Evolutionary conservation across 2,888 invertebrate genomes (phyloP).

Genomic region (Steinernema scapterisci): DNA sequence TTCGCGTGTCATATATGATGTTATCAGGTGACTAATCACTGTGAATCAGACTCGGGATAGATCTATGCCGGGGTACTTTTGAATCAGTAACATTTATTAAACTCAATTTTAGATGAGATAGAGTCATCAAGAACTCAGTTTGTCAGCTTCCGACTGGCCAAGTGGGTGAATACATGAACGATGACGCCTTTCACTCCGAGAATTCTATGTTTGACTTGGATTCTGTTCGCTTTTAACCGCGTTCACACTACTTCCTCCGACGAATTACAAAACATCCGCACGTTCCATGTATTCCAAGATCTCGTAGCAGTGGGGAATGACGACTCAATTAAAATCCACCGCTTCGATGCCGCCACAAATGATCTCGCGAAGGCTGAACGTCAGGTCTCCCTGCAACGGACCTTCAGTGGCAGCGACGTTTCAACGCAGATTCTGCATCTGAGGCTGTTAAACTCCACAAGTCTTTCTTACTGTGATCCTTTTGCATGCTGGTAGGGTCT

Average conservation of each 20-base stretch:
- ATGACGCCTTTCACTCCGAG: background rate
- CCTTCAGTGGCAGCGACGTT: background rate
- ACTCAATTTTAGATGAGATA: constrained; percentile 13
- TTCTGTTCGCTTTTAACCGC: no score
- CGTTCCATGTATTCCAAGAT: constrained; percentile 4
- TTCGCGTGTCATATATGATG: no score
- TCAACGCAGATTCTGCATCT: constrained; percentile 43
- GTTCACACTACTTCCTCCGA: background rate
- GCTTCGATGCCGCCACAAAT: background rate
- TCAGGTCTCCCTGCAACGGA: background rate
- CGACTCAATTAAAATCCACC: background rate
- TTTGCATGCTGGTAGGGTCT: constrained; percentile 42
- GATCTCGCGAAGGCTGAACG: background rate
- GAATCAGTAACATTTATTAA: no score
- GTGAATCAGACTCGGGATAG: no score
- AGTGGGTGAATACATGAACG: background rate
- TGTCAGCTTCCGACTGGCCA: background rate
- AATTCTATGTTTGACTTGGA: background rate
- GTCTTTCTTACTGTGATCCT: constrained; percentile 50
- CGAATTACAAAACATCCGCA: background rate
- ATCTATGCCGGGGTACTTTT: no score
- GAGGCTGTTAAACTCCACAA: constrained; percentile 46
- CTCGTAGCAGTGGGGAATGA: constrained; percentile 6
- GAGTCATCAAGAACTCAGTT: background rate
- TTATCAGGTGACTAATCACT: no score